phyloP scores from a whole-genome alignment of 35 echinoderm and acorn worm species.

The Amphiura filiformis region DNA sequence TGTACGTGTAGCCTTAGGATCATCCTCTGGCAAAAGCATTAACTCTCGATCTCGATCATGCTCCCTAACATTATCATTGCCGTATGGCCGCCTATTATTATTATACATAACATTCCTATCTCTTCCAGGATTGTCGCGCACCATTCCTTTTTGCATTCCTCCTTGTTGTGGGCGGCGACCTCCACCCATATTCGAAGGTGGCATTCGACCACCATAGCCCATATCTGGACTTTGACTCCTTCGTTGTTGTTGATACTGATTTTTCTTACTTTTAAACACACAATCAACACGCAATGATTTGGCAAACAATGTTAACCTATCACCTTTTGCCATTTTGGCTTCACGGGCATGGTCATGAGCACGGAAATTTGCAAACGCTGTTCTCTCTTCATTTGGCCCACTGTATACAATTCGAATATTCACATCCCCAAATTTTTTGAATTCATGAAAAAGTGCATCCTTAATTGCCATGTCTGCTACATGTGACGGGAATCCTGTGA shows the following conservation, averaged over 20 bases:
- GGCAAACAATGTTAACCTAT: slow-evolving; percentile 92
- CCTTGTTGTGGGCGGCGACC: slow-evolving; percentile 40
- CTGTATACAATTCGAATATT: slow-evolving; percentile 86
- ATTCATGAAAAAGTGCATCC: slow-evolving; percentile 99
- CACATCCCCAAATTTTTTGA: slow-evolving; percentile 99
- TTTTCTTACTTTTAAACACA: slow-evolving; percentile 59
- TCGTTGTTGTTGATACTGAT: slow-evolving; percentile 1
- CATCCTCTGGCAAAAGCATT: slow-evolving; percentile 90
- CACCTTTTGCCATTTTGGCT: slow-evolving; percentile 82
- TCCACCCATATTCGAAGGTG: slow-evolving; percentile 32
- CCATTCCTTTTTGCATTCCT: slow-evolving; percentile 50
- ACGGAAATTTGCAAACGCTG: slow-evolving; percentile 93
- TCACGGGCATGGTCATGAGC: slow-evolving; percentile 78
- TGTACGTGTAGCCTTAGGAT: slow-evolving; percentile 96
- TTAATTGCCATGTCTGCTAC: slow-evolving; percentile 95
- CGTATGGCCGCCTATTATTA: slow-evolving; percentile 49
- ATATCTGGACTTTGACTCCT: slow-evolving; percentile 42
- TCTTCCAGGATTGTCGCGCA: slow-evolving; percentile 43
- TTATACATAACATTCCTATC: slow-evolving; percentile 56
- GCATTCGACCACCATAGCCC: slow-evolving; percentile 27
- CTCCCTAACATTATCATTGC: slow-evolving; percentile 25
- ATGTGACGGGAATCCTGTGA: slow-evolving; percentile 89
- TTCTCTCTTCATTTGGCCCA: slow-evolving; percentile 76
- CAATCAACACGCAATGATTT: slow-evolving; percentile 75
- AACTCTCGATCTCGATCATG: slow-evolving; percentile 80